These are phyloP conservation scores for Lepus americanus DNA, from an alignment of 2,113 vertebrate species.

Conservation along the genomic window DNA sequence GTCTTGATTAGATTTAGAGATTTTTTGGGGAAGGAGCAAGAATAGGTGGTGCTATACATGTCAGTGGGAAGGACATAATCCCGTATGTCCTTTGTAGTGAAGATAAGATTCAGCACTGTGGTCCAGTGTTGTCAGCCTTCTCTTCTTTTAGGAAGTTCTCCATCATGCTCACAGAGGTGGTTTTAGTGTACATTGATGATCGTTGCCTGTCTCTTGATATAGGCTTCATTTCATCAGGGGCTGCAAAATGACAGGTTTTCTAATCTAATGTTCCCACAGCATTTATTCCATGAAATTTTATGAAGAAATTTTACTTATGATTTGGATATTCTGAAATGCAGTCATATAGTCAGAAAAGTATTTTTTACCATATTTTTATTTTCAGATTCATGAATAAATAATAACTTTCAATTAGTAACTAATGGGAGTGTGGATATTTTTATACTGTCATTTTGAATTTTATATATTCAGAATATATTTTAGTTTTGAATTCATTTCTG, in stretches of 20 bases:
- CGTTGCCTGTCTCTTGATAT: not conserved
- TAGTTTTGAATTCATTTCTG: conserved; percentile 7
- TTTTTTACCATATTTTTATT: conserved; percentile 35
- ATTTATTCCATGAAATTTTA: conserved; percentile 13
- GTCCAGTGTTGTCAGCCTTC: not conserved
- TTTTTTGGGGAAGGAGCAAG: not conserved
- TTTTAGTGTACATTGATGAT: not conserved
- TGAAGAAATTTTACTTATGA: conserved; percentile 11
- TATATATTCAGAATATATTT: not conserved
- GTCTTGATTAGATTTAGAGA: conserved; percentile 6
- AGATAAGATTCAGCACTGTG: not conserved
- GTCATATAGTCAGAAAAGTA: not conserved
- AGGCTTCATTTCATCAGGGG: not conserved
- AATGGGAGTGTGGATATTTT: not conserved
- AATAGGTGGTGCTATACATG: not conserved
- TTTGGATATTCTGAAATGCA: not conserved
- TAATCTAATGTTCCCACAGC: not conserved
- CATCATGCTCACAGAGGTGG: not conserved
- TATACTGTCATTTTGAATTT: not conserved
- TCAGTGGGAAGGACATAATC: not conserved
- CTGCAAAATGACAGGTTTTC: conserved; percentile 30
- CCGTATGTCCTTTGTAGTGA: conserved; percentile 8
- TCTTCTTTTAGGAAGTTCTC: not conserved
- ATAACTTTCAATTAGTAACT: not conserved
- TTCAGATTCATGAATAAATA: conserved; percentile 22